phyloP scores from a whole-genome alignment of 2,113 vertebrate species.

The Arizona elegans region DNA sequence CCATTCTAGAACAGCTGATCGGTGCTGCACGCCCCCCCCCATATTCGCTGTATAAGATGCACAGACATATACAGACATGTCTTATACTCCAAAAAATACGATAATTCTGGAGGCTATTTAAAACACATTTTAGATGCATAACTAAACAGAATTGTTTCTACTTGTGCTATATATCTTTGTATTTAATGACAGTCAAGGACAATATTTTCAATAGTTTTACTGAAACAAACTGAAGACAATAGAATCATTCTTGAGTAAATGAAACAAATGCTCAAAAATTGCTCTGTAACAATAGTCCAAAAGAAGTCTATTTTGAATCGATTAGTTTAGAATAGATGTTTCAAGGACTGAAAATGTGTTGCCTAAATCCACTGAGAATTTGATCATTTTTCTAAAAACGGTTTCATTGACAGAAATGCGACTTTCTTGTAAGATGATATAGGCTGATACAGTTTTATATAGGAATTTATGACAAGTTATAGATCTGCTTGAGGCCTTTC shows the following conservation, averaged over 20 bases:
- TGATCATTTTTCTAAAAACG: neutral
- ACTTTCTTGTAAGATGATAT: neutral
- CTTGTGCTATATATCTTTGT: neutral
- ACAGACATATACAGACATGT: too few relatives aligned
- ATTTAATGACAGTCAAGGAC: neutral
- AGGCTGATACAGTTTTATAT: neutral
- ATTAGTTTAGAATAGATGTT: neutral
- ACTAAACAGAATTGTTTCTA: neutral
- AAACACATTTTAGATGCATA: neutral
- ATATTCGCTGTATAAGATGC: too few relatives aligned
- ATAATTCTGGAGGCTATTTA: neutral
- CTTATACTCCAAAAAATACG: too few relatives aligned
- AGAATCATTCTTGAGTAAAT: neutral
- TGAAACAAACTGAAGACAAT: neutral
- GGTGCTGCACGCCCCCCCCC: too few relatives aligned
- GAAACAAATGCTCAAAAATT: neutral
- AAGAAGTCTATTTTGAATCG: neutral
- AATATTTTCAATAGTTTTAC: neutral
- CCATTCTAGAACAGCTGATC: too few relatives aligned
- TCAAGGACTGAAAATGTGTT: neutral
- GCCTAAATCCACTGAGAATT: neutral
- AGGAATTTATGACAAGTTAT: neutral
- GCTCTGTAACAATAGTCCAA: neutral
- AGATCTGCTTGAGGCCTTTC: constrained; percentile 51
- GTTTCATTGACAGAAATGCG: neutral